These are phyloP conservation scores for Pseudomyrmex dendroicus DNA, from an alignment of 1,140 invertebrate species.

Conservation along the genomic window DNA sequence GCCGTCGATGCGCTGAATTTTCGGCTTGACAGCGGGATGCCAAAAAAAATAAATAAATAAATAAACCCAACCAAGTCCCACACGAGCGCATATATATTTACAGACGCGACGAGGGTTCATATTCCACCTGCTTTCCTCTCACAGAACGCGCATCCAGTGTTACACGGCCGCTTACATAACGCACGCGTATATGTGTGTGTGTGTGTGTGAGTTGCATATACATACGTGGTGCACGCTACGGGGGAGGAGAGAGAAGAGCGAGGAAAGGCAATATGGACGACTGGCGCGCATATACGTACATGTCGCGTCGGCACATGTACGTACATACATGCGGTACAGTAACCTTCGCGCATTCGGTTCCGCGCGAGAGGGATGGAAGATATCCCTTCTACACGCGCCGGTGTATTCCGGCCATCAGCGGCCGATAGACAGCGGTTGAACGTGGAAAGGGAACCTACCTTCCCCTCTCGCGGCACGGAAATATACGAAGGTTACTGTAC, in stretches of 20 bases:
- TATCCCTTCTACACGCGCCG: no score
- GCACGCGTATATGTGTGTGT: not conserved
- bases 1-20: slow-evolving; percentile 16
- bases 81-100: not conserved
- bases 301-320: slow-evolving; percentile 36
- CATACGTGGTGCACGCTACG: not conserved
- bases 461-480: no score
- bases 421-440: no score
- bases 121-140: slow-evolving; percentile 64
- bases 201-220: not conserved
- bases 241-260: no score
- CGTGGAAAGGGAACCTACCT: no score
- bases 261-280: slow-evolving; percentile 56
- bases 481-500: no score
- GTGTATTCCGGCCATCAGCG: no score
- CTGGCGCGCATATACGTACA: slow-evolving; percentile 5
- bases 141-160: slow-evolving; percentile 66
- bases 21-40: not conserved
- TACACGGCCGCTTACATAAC: slow-evolving; percentile 74
- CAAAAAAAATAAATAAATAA: slow-evolving; percentile 34
- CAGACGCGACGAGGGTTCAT: slow-evolving; percentile 49
- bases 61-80: not conserved
- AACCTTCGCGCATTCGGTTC: no score
- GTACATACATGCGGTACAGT: no score
- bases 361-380: no score